A percentile compares a stretch with the other conserved stretches of the same genome.
Evolutionary conservation across 2,888 invertebrate genomes (phyloP).

Genomic region (Tetropium fuscum): DNA sequence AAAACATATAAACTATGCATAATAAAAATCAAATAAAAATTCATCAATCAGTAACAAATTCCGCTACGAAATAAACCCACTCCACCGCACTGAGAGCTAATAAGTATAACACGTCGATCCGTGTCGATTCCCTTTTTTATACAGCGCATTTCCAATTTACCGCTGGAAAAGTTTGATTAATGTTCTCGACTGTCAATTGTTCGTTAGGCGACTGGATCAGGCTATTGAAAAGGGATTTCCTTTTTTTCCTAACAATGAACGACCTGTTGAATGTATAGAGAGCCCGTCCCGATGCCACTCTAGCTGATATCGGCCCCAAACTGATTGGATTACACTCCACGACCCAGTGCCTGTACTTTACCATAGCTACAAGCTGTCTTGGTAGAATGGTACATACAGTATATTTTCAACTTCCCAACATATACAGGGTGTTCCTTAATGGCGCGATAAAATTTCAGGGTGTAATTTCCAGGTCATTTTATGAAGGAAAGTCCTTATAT

Average conservation of each 20-base stretch:
- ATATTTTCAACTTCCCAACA: too few species aligned
- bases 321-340: slow-evolving; percentile 9
- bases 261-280: slow-evolving; percentile 32
- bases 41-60: not conserved
- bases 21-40: too few species aligned
- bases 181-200: slow-evolving; percentile 34
- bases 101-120: slow-evolving; percentile 13
- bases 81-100: slow-evolving; percentile 1
- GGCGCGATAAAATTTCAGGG: too few species aligned
- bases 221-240: slow-evolving; percentile 30
- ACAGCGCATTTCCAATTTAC: slow-evolving; percentile 27
- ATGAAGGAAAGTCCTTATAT: too few species aligned
- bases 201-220: slow-evolving; percentile 26
- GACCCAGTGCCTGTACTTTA: too few species aligned
- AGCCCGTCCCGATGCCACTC: slow-evolving; percentile 14
- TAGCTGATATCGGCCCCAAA: slow-evolving; percentile 18
- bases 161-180: slow-evolving; percentile 35
- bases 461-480: too few species aligned
- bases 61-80: not conserved
- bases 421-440: too few species aligned
- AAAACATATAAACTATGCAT: too few species aligned
- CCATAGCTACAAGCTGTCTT: too few species aligned
- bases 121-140: slow-evolving; percentile 22
- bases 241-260: slow-evolving; percentile 27
- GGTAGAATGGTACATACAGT: too few species aligned